Percentiles rank a stretch among this genome's conserved stretches.
phyloP scores from a whole-genome alignment of 2,797 vertebrate species.

The Phaenicophaeus curvirostris region DNA sequence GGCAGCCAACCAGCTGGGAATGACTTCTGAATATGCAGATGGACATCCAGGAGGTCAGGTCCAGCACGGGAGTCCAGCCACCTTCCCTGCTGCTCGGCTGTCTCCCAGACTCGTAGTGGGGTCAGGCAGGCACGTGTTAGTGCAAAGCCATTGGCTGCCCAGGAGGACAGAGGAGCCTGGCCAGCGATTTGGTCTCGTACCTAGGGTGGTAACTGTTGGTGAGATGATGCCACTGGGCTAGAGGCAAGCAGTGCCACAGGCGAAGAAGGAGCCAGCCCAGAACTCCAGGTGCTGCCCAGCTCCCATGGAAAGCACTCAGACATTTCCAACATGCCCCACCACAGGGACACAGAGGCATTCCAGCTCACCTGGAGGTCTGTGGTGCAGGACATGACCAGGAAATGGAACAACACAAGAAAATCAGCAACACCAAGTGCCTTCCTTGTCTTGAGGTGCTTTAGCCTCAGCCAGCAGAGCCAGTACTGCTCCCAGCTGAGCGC shows the following conservation, averaged over 20 bases:
- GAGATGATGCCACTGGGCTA: neutral
- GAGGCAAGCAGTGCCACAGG: neutral
- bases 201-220: neutral
- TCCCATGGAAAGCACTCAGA: neutral
- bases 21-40: conserved; percentile 79
- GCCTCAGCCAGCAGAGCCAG: neutral
- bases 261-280: neutral
- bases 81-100: neutral
- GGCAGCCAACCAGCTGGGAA: conserved; percentile 72
- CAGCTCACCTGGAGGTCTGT: neutral
- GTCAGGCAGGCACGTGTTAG: neutral
- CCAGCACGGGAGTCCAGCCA: neutral
- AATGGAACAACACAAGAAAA: neutral
- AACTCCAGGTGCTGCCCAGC: neutral
- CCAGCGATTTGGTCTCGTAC: neutral
- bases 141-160: neutral
- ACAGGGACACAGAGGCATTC: rapidly evolving
- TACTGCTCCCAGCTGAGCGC: neutral
- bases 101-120: rapidly evolving
- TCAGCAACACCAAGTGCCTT: neutral
- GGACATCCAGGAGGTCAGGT: conserved; percentile 17
- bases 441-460: neutral
- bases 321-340: rapidly evolving
- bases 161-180: neutral
- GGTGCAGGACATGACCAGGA: neutral